These are phyloP conservation scores for Xenopus tropicalis DNA, from an alignment of 2,113 vertebrate species.

Conservation along the genomic window UCB_Xtro_10.0 CM004446.2:23768501-23769000, in stretches of 20 bases:
- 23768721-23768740: constrained; percentile 2
- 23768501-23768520: too few species aligned
- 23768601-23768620: constrained; percentile 37
- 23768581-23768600: constrained; percentile 23
- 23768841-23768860: neutral
- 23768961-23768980: too few species aligned
- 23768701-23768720: constrained; percentile 18
- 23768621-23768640: constrained; percentile 38
- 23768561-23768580: neutral
- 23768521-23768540: neutral
- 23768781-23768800: too few species aligned
- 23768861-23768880: neutral
- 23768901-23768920: too few species aligned
- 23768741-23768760: constrained; percentile 9
- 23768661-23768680: neutral
- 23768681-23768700: constrained; percentile 12
- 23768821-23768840: too few species aligned
- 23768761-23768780: constrained; percentile 8
- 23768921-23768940: too few species aligned
- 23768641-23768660: constrained; percentile 30
- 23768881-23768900: neutral
- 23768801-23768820: too few species aligned
- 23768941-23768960: too few species aligned
- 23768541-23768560: constrained; percentile 1
- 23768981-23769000: too few species aligned